These are phyloP conservation scores for Netelia fuscicornis DNA, from an alignment of 2,888 invertebrate genomes.

Conservation along the genomic window DNA sequence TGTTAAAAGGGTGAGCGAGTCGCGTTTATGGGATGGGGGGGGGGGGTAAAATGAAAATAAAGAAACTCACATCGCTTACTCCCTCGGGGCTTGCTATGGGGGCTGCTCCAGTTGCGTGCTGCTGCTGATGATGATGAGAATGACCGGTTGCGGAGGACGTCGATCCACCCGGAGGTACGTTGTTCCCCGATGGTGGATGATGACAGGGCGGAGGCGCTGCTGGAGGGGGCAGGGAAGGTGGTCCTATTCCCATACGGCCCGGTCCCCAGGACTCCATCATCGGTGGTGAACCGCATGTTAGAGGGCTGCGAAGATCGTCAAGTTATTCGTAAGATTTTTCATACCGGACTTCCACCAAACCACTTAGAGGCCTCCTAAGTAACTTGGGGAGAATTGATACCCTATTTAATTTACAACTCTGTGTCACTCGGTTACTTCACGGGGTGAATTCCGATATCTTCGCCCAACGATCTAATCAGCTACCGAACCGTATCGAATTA, in stretches of 20 bases:
- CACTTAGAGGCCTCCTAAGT: too few relatives aligned
- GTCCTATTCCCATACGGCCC: constrained; percentile 78
- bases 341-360: too few relatives aligned
- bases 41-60: neutral
- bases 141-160: constrained; percentile 75
- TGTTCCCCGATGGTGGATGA: constrained; percentile 75
- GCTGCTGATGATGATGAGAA: constrained; percentile 74
- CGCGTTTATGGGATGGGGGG: neutral
- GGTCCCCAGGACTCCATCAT: constrained; percentile 85
- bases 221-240: constrained; percentile 77
- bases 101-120: constrained; percentile 81
- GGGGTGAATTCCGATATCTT: too few relatives aligned
- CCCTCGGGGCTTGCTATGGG: constrained; percentile 85
- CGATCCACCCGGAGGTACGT: constrained; percentile 75
- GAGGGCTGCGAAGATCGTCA: constrained; percentile 81
- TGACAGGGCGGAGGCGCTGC: constrained; percentile 77
- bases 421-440: too few relatives aligned
- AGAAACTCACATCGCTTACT: constrained; percentile 83
- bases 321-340: too few relatives aligned
- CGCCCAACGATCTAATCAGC: too few relatives aligned
- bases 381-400: too few relatives aligned
- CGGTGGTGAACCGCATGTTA: constrained; percentile 86
- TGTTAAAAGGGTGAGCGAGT: neutral
- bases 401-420: too few relatives aligned
- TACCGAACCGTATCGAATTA: too few relatives aligned